Conservation (phyloP, 2,888 invertebrate species). For the Volucella zonaria region DNA sequence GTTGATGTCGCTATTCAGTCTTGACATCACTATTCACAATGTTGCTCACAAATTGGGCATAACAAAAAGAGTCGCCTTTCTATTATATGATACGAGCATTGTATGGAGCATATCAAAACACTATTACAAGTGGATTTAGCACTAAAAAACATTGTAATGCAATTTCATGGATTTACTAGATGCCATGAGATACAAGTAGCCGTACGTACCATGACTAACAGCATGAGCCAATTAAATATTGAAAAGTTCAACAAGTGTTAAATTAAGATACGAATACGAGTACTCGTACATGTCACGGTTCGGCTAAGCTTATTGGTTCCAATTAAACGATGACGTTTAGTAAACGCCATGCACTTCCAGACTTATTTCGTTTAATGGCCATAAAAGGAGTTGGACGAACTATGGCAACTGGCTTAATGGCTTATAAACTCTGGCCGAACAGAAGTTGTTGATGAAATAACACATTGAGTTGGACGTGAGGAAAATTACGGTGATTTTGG, state of each 20-base stretch:
- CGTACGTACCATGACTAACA: conserved; percentile 17
- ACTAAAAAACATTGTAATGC: conserved; percentile 28
- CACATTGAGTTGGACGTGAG: too few species aligned
- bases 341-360: conserved; percentile 50
- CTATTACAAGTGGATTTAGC: conserved; percentile 36
- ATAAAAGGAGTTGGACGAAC: not conserved
- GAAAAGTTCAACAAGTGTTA: conserved; percentile 72
- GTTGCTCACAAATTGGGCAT: not conserved
- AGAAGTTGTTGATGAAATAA: too few species aligned
- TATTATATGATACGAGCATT: conserved; percentile 10
- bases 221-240: conserved; percentile 70
- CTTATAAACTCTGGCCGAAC: conserved; percentile 22
- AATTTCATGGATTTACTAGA: conserved; percentile 33
- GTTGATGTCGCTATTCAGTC: too few species aligned
- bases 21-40: not conserved
- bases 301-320: conserved; percentile 47
- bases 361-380: conserved; percentile 14
- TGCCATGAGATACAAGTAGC: too few species aligned
- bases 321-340: conserved; percentile 65
- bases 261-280: conserved; percentile 55
- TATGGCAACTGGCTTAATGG: conserved; percentile 25
- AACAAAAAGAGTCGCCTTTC: not conserved
- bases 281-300: conserved; percentile 55
- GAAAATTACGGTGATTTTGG: too few species aligned
- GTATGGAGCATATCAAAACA: conserved; percentile 52